These are phyloP conservation scores for Salarias fasciatus DNA, from an alignment of 2,797 vertebrate species.

Conservation along the genomic window DNA sequence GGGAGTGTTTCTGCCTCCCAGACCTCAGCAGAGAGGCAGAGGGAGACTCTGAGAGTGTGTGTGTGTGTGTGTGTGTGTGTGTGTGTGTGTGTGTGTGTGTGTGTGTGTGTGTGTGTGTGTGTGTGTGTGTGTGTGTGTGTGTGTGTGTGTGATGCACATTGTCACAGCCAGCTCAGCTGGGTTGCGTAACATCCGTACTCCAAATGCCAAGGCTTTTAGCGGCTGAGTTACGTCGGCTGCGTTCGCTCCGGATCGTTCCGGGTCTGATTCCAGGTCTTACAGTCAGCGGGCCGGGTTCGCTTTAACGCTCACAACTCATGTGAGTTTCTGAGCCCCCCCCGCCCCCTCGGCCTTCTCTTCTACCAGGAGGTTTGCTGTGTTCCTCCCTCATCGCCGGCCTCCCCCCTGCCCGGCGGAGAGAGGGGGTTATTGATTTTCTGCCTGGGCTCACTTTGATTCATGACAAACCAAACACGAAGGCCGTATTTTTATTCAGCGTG, in stretches of 20 bases:
- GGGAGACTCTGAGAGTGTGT: slow-evolving; percentile 6
- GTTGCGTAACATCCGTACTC: slow-evolving; percentile 69
- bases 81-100: too few species aligned
- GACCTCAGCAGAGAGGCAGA: too few species aligned
- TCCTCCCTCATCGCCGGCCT: slow-evolving; percentile 19
- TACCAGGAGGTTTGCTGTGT: slow-evolving; percentile 37
- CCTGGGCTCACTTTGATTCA: slow-evolving; percentile 48
- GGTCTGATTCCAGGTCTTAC: slow-evolving; percentile 24
- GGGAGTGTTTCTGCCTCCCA: too few species aligned
- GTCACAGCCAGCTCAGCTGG: slow-evolving; percentile 41
- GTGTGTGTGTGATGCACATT: slow-evolving; percentile 48
- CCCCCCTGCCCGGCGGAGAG: too few species aligned
- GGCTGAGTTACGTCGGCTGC: slow-evolving; percentile 67
- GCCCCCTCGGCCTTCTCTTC: too few species aligned
- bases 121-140: neutral
- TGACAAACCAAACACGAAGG: slow-evolving; percentile 21
- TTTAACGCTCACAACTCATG: slow-evolving; percentile 25
- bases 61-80: slow-evolving; percentile 3
- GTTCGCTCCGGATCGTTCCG: slow-evolving; percentile 38
- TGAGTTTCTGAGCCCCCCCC: slow-evolving; percentile 28
- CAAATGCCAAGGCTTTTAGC: slow-evolving; percentile 66
- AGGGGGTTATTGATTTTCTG: slow-evolving; percentile 68
- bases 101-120: too few species aligned
- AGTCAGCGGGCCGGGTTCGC: neutral
- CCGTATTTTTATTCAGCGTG: slow-evolving; percentile 32